Base-by-base conservation (phyloP, 2,888 invertebrate species). In the Chymomyza amoena region DNA sequence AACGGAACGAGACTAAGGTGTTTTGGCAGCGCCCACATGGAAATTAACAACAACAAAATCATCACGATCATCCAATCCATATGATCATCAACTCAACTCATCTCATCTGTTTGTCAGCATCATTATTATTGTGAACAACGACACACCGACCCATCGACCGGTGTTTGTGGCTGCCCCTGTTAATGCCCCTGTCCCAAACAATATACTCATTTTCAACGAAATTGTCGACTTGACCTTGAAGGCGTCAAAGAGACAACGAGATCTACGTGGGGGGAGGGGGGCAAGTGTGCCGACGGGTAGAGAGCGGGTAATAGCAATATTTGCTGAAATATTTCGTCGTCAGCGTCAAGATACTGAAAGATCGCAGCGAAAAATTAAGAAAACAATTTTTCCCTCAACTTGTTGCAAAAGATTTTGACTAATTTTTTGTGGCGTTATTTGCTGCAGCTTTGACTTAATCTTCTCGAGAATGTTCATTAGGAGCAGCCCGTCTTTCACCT, bases 191-290 rank as follows among this genome's bases (percentile, higher is more conserved):
- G 76, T 81, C 87, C 84, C 83, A 84, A 87, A 84, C 85, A 84
- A 83, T 81, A 82, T 84, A 81, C 76, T 79, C 79, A 84, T 86
- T 83, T 85, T 84, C 79, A 81, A 81, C 78, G 68, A 78, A 87
- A 87, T 70, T 73, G 28, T 68, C 39, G 39, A 13, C 54, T 18
- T 67, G 81, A 78, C 85, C 84, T 84, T 84, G 85, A 73, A 73
- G 66, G 64, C 79, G 73, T 75, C 79, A 78, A 79, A 57, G 52
- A 45, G 39, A 45, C 39, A 45, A 45, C 4, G 13, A 32, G 32
- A 32, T 32, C 32, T 32, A 7, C 32, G 9, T 32, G 32, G 4
- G 6, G 2, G 39, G 10, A 6, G 2, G 39, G 5, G 9, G 39
- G 13, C 6, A 4, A 13, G 39, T 10, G 39, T 4, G 39, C 2